Conservation (phyloP, 2,113 vertebrate species). For the Nettapus auritus region DNA sequence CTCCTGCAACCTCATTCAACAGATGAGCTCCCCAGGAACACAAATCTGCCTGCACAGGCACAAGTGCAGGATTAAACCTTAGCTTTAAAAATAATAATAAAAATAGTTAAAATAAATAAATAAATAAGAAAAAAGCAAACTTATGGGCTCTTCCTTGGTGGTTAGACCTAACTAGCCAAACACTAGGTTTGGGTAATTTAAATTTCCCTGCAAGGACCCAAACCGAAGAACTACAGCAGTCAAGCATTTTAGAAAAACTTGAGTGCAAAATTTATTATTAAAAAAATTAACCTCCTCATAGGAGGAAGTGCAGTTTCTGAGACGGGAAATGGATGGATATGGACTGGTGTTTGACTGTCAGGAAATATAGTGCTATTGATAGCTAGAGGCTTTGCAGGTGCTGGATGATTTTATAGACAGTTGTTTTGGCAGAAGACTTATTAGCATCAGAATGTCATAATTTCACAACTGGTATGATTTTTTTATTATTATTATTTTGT, state of each 20-base stretch:
- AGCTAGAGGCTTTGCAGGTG: background rate
- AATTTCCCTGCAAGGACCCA: background rate
- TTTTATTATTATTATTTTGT: background rate
- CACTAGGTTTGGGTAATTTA: background rate
- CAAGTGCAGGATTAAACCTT: background rate
- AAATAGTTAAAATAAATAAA: background rate
- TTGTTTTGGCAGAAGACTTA: background rate
- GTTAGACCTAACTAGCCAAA: background rate
- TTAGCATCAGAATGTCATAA: background rate
- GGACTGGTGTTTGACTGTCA: background rate
- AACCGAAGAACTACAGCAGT: background rate
- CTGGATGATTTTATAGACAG: background rate
- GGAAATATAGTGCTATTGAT: background rate
- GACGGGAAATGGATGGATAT: background rate
- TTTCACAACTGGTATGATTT: background rate
- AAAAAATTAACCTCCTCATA: background rate
- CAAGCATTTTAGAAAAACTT: background rate
- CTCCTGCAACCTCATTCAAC: slow-evolving; percentile 7
- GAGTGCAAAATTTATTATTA: background rate
- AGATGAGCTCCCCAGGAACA: background rate
- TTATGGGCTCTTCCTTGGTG: background rate
- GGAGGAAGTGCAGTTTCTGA: background rate
- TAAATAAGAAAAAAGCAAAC: background rate
- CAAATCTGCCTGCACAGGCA: background rate
- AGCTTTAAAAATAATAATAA: background rate